Conservation (phyloP, 2,888 invertebrate species). For the Andrena minutula region DNA sequence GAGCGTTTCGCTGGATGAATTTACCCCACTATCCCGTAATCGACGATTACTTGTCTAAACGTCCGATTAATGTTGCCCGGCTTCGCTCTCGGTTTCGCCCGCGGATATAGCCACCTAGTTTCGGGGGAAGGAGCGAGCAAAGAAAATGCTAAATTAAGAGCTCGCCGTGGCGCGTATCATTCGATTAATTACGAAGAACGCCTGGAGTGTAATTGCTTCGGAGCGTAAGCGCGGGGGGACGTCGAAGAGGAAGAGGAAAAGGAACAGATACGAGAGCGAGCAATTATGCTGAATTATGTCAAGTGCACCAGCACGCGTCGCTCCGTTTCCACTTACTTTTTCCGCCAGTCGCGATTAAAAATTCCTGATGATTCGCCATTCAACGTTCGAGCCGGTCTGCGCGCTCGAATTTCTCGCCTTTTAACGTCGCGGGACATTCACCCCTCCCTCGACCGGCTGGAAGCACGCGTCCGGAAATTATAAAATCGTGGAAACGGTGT, state of each 20-base stretch:
- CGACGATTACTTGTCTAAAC: conserved; percentile 31
- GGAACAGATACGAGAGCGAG: neutral
- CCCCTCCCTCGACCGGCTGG: neutral
- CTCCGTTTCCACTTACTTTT: neutral
- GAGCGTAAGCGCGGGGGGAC: neutral
- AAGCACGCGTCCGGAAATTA: conserved; percentile 57
- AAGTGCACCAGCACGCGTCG: neutral
- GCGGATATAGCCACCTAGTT: neutral
- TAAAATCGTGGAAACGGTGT: conserved; percentile 58
- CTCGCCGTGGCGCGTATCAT: conserved; percentile 8
- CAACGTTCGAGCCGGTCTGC: neutral
- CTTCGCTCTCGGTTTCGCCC: neutral
- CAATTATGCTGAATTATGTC: conserved; percentile 31
- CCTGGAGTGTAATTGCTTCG: conserved; percentile 17
- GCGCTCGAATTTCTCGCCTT: neutral
- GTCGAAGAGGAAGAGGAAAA: neutral
- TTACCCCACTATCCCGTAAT: conserved; percentile 4
- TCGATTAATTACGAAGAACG: conserved; percentile 41
- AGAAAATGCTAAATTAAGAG: conserved; percentile 13
- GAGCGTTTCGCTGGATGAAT: conserved; percentile 23
- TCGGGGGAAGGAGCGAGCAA: neutral
- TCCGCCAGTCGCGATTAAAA: neutral
- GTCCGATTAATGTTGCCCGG: neutral
- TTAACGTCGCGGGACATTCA: neutral
- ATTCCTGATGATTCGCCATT: conserved; percentile 1